These are phyloP conservation scores for Lates japonicus DNA, from an alignment of 2,797 vertebrate genomes.

Conservation along the genomic window DNA sequence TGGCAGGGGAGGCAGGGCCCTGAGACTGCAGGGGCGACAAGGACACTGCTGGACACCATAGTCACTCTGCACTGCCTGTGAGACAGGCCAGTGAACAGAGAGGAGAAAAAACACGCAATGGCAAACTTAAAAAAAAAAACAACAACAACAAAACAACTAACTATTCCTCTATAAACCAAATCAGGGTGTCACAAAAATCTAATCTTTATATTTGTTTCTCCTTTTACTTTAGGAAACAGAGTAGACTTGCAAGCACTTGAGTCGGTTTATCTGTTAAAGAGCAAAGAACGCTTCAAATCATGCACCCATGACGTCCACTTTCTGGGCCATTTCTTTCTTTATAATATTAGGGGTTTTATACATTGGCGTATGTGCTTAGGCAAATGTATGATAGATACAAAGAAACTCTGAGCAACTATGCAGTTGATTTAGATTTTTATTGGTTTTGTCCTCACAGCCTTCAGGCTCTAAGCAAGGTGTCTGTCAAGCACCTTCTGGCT, in stretches of 20 bases:
- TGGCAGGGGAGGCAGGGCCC: constrained; percentile 76
- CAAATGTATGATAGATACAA: constrained; percentile 80
- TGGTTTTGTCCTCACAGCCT: constrained; percentile 85
- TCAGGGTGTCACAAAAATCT: constrained; percentile 92
- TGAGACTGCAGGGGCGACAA: constrained; percentile 69
- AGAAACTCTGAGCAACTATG: constrained; percentile 87
- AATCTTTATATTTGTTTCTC: constrained; percentile 90
- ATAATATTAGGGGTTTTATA: constrained; percentile 79
- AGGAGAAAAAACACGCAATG: constrained; percentile 83
- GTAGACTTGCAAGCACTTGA: constrained; percentile 82
- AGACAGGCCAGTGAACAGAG: constrained; percentile 78
- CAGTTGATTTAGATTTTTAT: constrained; percentile 87
- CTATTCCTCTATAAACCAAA: constrained; percentile 91
- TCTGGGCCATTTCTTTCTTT: constrained; percentile 85
- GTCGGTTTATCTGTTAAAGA: constrained; percentile 83
- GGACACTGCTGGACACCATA: constrained; percentile 78
- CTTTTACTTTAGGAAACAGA: constrained; percentile 82
- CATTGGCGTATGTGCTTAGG: constrained; percentile 82
- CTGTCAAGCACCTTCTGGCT: constrained; percentile 82
- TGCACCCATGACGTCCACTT: constrained; percentile 84
- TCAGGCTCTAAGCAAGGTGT: constrained; percentile 84
- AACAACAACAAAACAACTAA: constrained; percentile 80
- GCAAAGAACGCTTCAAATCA: constrained; percentile 87
- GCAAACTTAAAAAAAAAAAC: constrained; percentile 84
- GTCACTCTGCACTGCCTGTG: constrained; percentile 80